Conservation (phyloP, 92 coral and sea anemone genomes). For the Pocillopora meandrina region DNA sequence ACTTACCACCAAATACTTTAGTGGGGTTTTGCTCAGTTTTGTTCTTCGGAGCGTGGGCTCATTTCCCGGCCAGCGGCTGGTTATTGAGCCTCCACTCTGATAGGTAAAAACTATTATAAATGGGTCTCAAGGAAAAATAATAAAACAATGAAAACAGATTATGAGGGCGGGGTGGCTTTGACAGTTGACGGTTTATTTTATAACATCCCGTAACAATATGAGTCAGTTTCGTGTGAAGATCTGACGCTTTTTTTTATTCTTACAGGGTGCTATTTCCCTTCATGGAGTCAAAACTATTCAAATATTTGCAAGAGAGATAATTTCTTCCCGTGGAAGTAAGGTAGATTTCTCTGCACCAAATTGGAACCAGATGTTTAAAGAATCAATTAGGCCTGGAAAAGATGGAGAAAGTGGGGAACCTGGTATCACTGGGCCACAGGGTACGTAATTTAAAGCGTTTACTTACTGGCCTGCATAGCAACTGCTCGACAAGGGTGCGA, state of each 20-base stretch:
- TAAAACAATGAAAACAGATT: neutral
- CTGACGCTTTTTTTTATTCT: neutral
- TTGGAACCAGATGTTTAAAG: neutral
- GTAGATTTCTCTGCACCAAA: conserved; percentile 7
- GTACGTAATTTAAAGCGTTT: neutral
- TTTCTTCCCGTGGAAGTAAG: neutral
- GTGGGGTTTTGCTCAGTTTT: neutral
- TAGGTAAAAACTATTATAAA: neutral
- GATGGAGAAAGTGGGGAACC: neutral
- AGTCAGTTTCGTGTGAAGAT: neutral
- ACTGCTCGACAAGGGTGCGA: too few relatives aligned
- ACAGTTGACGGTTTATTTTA: neutral
- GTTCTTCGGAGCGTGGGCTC: too few relatives aligned
- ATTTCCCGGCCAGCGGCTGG: too few relatives aligned
- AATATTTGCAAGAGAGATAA: conserved; percentile 8
- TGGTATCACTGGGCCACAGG: neutral
- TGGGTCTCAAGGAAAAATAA: neutral
- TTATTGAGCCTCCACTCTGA: neutral
- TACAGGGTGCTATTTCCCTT: conserved; percentile 2
- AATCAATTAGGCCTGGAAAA: neutral
- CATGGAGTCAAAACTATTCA: neutral
- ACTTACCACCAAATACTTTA: neutral
- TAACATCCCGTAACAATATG: too few relatives aligned
- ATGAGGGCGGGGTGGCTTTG: neutral
- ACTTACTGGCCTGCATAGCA: neutral